Evolutionary conservation across 2,888 invertebrate species (phyloP).

Genomic region (Psylliodes chrysocephalus): DNA sequence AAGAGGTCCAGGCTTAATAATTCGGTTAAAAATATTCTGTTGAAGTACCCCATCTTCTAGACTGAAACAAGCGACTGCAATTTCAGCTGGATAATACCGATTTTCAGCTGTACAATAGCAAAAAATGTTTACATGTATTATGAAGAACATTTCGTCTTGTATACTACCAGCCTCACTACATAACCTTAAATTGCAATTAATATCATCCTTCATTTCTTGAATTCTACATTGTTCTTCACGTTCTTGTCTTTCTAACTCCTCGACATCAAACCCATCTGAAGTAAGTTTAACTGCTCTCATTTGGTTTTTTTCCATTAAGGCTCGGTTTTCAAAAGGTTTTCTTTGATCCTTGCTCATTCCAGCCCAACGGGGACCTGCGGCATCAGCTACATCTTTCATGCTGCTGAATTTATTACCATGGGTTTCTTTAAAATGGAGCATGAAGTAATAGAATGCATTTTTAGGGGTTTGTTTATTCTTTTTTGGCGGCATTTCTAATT

Average conservation of each 20-base stretch:
- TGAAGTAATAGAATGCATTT: slow-evolving; percentile 51
- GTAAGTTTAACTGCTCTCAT: slow-evolving; percentile 39
- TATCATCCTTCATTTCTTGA: slow-evolving; percentile 46
- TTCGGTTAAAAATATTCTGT: slow-evolving; percentile 49
- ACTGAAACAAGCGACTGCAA: slow-evolving; percentile 48
- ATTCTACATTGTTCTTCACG: slow-evolving; percentile 35
- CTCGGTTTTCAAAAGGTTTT: slow-evolving; percentile 44
- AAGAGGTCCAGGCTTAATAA: slow-evolving; percentile 54
- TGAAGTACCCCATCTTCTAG: slow-evolving; percentile 50
- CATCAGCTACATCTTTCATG: slow-evolving; percentile 42
- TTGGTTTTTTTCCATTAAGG: slow-evolving; percentile 35
- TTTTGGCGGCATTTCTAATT: slow-evolving; percentile 1
- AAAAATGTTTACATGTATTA: slow-evolving; percentile 54
- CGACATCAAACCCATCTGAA: slow-evolving; percentile 49
- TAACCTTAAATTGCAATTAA: slow-evolving; percentile 35
- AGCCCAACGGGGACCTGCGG: slow-evolving; percentile 45
- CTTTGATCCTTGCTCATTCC: slow-evolving; percentile 43
- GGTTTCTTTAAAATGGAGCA: slow-evolving; percentile 45
- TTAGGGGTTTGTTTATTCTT: slow-evolving; percentile 39
- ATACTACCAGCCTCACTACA: slow-evolving; percentile 37
- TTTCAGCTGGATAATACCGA: slow-evolving; percentile 50
- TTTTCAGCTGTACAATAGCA: slow-evolving; percentile 37
- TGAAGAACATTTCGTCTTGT: slow-evolving; percentile 47
- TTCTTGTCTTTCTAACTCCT: slow-evolving; percentile 41
- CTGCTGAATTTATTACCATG: slow-evolving; percentile 38